phyloP scores from a whole-genome alignment of 1,140 invertebrate genomes.

The Ylistrum balloti region DNA sequence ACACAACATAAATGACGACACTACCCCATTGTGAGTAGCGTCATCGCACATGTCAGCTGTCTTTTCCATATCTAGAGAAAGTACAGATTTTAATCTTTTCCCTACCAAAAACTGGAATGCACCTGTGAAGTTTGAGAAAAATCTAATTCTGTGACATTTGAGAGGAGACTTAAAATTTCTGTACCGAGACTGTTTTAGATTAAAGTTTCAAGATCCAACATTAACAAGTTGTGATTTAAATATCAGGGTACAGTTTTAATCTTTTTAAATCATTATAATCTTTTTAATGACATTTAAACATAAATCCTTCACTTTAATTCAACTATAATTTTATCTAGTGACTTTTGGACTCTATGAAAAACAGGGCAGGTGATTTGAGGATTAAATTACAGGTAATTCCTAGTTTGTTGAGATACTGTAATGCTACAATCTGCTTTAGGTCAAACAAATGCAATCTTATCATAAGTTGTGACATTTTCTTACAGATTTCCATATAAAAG shows the following conservation, averaged over 20 bases:
- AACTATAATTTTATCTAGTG: background rate
- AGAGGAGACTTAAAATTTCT: too few species aligned
- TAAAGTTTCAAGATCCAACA: too few species aligned
- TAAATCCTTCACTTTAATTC: background rate
- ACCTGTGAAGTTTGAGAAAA: too few species aligned
- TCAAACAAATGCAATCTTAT: background rate
- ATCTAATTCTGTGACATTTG: too few species aligned
- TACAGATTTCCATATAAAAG: background rate
- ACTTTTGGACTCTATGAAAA: slow-evolving; percentile 25
- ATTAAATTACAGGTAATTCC: slow-evolving; percentile 20
- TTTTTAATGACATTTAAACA: background rate
- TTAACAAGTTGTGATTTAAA: background rate
- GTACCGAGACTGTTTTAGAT: too few species aligned
- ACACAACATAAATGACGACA: too few species aligned
- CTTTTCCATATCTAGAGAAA: too few species aligned
- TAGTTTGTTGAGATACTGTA: background rate
- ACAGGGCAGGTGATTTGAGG: background rate
- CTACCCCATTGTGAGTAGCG: too few species aligned
- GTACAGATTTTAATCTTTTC: too few species aligned
- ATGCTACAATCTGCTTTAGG: background rate
- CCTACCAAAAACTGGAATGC: too few species aligned
- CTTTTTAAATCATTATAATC: slow-evolving; percentile 6
- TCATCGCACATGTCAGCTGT: too few species aligned
- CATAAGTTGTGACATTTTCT: background rate
- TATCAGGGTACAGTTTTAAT: background rate